Conservation (phyloP, 1,140 invertebrate genomes). For the Ridgeia piscesae region DNA sequence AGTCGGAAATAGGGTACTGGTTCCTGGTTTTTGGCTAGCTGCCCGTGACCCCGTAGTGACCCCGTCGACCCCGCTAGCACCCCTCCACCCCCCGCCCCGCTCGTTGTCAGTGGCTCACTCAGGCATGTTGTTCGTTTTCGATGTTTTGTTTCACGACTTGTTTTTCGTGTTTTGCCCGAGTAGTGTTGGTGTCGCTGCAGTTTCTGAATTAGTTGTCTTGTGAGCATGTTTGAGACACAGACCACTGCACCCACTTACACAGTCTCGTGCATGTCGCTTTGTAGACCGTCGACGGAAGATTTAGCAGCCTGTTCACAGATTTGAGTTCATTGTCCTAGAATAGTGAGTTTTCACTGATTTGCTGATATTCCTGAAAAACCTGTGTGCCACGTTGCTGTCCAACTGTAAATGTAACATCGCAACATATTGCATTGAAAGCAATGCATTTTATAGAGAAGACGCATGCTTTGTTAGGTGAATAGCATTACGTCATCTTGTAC, state of each 20-base stretch:
- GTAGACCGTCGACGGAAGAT: background rate
- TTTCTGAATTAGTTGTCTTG: background rate
- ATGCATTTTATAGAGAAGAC: background rate
- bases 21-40: background rate
- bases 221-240: background rate
- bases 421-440: background rate
- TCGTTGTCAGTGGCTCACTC: background rate
- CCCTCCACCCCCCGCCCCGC: background rate
- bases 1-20: background rate
- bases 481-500: background rate
- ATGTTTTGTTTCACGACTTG: background rate
- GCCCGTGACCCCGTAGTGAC: background rate
- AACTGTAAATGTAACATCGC: background rate
- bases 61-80: background rate
- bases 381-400: background rate
- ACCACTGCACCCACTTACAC: background rate
- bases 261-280: background rate
- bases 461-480: background rate
- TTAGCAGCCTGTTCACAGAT: background rate
- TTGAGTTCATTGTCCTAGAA: background rate
- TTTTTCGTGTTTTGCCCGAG: background rate
- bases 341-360: background rate
- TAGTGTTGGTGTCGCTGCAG: background rate
- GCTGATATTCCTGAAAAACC: background rate
- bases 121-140: background rate